Conservation (phyloP, 2,888 invertebrate genomes). For the Eudemis profundana region DNA sequence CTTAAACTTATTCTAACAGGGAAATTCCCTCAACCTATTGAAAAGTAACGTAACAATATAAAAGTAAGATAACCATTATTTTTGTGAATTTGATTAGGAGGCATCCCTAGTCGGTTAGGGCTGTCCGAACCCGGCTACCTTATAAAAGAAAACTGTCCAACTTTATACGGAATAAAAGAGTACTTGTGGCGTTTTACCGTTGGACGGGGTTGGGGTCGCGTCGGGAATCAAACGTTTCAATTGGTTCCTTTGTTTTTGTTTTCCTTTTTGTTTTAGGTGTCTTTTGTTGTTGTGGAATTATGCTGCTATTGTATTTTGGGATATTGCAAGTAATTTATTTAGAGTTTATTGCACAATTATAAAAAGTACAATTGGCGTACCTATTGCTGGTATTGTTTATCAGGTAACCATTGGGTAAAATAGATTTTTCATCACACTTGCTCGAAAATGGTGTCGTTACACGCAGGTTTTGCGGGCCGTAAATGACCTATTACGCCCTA, state of each 20-base stretch:
- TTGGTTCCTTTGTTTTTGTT: slow-evolving; percentile 24
- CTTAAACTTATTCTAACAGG: too few relatives aligned
- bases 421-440: too few relatives aligned
- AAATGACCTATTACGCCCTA: too few relatives aligned
- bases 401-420: too few relatives aligned
- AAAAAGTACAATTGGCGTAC: too few relatives aligned
- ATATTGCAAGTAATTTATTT: neutral
- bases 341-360: too few relatives aligned
- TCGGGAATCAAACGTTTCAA: slow-evolving; percentile 29
- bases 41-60: neutral
- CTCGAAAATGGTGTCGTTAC: too few relatives aligned
- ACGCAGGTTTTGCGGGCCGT: too few relatives aligned
- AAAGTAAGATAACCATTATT: slow-evolving; percentile 7
- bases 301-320: neutral
- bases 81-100: neutral
- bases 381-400: too few relatives aligned
- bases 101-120: slow-evolving; percentile 9
- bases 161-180: neutral
- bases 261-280: slow-evolving; percentile 9
- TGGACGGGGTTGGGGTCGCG: neutral
- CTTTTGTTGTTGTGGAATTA: neutral
- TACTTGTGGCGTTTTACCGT: neutral
- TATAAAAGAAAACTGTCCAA: neutral
- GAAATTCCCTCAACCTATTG: neutral
- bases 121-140: slow-evolving; percentile 1